Percentiles rank a stretch among this genome's conserved stretches.
Evolutionary conservation across 2,113 vertebrate genomes (phyloP).

Genomic region (Scomber japonicus): DNA sequence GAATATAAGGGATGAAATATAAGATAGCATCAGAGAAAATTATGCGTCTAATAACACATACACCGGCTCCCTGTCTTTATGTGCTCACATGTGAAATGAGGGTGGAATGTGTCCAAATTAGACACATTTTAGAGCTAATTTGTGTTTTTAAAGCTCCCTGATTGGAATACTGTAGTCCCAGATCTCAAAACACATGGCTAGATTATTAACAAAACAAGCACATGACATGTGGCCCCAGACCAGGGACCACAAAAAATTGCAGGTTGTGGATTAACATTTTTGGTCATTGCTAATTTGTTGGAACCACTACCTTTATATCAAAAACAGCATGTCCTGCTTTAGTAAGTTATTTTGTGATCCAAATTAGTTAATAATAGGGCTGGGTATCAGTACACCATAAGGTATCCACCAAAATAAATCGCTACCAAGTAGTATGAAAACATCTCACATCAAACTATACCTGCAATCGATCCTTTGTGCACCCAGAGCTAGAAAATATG

Average conservation of each 20-base stretch:
- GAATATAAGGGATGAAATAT: neutral
- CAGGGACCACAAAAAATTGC: neutral
- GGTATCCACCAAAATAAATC: no score
- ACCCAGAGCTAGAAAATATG: no score
- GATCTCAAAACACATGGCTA: neutral
- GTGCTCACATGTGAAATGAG: conserved; percentile 40
- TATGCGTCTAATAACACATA: neutral
- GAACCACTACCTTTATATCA: neutral
- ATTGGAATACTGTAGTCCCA: neutral
- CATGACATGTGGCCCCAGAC: neutral
- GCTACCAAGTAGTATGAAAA: no score
- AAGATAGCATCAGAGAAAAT: conserved; percentile 1
- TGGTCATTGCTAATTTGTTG: neutral
- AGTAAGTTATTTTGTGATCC: neutral
- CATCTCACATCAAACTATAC: no score
- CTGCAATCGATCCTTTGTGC: no score
- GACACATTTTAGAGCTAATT: neutral
- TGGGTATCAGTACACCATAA: no score
- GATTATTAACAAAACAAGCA: neutral
- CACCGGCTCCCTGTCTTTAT: conserved; percentile 3
- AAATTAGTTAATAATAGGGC: no score
- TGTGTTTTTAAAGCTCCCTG: neutral
- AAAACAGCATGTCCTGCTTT: neutral
- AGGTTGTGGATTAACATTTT: neutral
- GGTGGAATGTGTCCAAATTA: conserved; percentile 25